Base-by-base conservation (phyloP, 2,888 invertebrate species). In the Xestoiulus laeticollis region DNA sequence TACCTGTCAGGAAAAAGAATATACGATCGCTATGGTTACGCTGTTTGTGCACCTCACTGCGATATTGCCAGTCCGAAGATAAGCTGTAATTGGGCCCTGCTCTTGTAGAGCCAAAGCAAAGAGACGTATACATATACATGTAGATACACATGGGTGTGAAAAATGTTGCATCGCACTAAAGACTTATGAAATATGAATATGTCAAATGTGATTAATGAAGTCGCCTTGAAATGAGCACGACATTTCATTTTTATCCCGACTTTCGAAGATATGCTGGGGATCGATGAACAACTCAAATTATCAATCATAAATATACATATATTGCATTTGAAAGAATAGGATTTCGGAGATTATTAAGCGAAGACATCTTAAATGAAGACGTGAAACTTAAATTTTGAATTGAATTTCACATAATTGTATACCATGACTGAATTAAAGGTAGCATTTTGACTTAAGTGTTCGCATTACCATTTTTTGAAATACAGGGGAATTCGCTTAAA, bases 161-260 rank as follows among this genome's bases (percentile, higher is more conserved):
- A 78, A 78, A 78, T 30, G 78, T 78, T 12, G 8, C 30, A 12
- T 30, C 78, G 26, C 30, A 30, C 78, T 78, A 30, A 78, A 30
- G 78, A 78, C 78, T 78, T 30, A 30, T 78, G 78, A 78, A 78
- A 78, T 78, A 78, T 78, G 78, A 78, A 78, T 78, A 78, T 78
- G 78, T 78, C 78, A 78, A 78, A 78, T 30, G 78, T 78, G 78
- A 78, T 78, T 78, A 78, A 78, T 78, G 78, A 78, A 78, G 78
- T 78, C 78, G 26, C 78, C 78, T 78, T 30, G 78, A 78, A 78
- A 19, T n/a, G 22, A 68, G 22, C 59, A 22, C 78, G 78, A 78
- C 78, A 78, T 78, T 78, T 78, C 30, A 30, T 78, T 78, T 78
- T 78, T 78, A n/a, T 30, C 14, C 30, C 10, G 14, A 14, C 78